Conservation (phyloP, 2,888 invertebrate genomes). For the Poecilobothrus nobilitatus region DNA sequence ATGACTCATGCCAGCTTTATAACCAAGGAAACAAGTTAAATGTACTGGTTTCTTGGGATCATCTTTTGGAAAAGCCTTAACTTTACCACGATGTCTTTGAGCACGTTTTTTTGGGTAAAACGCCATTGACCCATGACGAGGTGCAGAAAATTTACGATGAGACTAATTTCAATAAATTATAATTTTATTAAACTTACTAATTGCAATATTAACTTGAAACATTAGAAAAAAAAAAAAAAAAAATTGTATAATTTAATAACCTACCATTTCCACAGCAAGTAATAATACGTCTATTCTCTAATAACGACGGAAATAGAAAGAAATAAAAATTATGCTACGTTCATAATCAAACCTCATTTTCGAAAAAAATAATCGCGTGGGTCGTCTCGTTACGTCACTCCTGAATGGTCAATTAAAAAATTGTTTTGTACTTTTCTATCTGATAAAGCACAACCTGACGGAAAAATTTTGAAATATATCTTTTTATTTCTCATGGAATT, state of each 20-base stretch:
- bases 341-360: not conserved
- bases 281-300: not conserved
- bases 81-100: slow-evolving; percentile 93
- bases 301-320: not conserved
- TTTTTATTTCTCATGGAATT: too few species aligned
- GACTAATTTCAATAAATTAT: slow-evolving; percentile 57
- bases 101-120: slow-evolving; percentile 99
- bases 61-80: slow-evolving; percentile 99
- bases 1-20: slow-evolving; percentile 99
- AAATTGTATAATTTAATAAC: too few species aligned
- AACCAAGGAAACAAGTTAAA: slow-evolving; percentile 94
- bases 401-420: too few species aligned
- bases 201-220: too few species aligned
- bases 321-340: not conserved
- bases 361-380: too few species aligned
- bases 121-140: slow-evolving; percentile 99
- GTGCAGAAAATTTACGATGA: slow-evolving; percentile 99
- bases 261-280: not conserved
- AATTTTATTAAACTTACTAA: too few species aligned
- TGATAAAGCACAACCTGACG: too few species aligned
- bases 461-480: too few species aligned
- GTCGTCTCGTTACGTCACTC: too few species aligned
- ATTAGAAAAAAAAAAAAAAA: too few species aligned
- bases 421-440: too few species aligned
- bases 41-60: slow-evolving; percentile 93